Evolutionary conservation across 2,113 vertebrate species (phyloP).

Genomic region (Siniperca knerii): DNA sequence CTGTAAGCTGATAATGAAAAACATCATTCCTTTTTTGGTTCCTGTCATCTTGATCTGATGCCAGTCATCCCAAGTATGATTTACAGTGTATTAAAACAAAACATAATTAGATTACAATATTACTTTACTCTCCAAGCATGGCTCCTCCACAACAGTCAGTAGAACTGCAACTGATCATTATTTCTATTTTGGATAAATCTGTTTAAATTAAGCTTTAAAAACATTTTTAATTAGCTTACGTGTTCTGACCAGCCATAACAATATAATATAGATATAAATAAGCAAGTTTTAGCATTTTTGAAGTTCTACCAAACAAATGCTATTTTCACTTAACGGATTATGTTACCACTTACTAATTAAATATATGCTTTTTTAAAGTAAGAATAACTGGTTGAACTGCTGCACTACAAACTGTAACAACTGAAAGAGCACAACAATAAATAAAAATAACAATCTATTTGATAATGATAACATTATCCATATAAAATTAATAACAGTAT

Average conservation of each 20-base stretch:
- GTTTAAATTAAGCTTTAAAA: background rate
- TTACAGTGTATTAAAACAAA: constrained; percentile 2
- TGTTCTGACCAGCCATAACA: background rate
- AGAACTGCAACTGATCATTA: background rate
- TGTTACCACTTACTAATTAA: background rate
- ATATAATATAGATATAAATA: background rate
- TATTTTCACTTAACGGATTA: background rate
- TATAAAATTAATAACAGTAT: background rate
- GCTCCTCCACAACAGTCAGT: background rate
- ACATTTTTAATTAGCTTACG: background rate
- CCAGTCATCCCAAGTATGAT: background rate
- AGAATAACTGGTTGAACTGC: background rate
- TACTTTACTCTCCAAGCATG: background rate
- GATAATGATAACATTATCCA: background rate
- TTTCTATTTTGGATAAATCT: background rate
- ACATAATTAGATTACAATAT: constrained; percentile 2
- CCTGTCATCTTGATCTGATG: constrained; percentile 4
- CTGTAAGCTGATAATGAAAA: constrained; percentile 29
- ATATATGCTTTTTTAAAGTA: background rate
- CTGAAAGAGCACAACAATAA: constrained; percentile 48
- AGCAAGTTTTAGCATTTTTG: background rate
- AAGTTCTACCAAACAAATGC: background rate
- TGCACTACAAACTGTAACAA: constrained; percentile 23
- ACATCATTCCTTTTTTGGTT: background rate
- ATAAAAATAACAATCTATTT: background rate